These are phyloP conservation scores for Catharus fuscescens DNA, from an alignment of 2,113 vertebrate genomes.

Conservation along the genomic window DNA sequence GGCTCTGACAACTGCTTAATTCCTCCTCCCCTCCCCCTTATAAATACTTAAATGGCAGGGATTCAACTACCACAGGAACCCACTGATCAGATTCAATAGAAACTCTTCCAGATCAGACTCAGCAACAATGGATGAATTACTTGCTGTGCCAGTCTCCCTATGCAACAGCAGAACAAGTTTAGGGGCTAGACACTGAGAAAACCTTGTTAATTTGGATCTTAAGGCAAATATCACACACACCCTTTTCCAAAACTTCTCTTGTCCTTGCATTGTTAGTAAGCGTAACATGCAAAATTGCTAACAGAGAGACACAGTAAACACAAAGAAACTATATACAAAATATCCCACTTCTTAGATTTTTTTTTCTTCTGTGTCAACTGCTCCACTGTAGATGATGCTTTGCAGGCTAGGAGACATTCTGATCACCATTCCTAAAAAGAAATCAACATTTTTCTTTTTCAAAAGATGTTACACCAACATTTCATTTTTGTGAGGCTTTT, in stretches of 20 bases:
- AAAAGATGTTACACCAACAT: neutral
- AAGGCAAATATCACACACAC: neutral
- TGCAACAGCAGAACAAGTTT: neutral
- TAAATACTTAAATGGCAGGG: neutral
- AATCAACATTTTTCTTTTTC: neutral
- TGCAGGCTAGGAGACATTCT: neutral
- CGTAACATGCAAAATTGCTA: neutral
- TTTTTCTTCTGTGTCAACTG: neutral
- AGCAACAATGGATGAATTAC: neutral
- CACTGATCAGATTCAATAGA: neutral
- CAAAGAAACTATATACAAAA: neutral
- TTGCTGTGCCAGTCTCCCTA: neutral
- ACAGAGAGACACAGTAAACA: neutral
- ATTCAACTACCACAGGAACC: neutral
- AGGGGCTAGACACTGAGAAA: neutral
- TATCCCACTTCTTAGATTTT: neutral
- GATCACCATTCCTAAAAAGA: neutral
- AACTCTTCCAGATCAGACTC: neutral
- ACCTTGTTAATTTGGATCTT: neutral
- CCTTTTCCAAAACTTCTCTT: neutral
- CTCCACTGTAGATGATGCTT: neutral
- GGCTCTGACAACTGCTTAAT: neutral
- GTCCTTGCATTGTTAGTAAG: neutral
- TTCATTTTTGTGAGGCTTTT: neutral
- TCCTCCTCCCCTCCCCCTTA: neutral